phyloP scores from a whole-genome alignment of 2,113 vertebrate genomes.

The Megaleporinus macrocephalus region DNA sequence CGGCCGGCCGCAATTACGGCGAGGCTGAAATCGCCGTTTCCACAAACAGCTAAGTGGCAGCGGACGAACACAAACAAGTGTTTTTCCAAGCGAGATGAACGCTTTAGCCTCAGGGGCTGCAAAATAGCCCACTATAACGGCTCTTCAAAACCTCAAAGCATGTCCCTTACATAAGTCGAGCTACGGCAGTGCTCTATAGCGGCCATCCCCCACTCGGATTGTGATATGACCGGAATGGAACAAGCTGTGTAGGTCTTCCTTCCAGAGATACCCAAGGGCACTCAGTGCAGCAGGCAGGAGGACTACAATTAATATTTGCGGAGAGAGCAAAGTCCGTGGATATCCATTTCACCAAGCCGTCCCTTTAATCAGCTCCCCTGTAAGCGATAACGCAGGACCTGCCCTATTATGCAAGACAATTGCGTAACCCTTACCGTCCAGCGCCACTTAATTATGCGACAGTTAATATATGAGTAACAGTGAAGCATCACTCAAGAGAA shows the following conservation, averaged over 20 bases:
- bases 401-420: not conserved
- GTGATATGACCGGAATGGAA: not conserved
- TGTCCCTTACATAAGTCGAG: not conserved
- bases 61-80: not conserved
- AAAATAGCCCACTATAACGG: not conserved
- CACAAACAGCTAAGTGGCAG: not conserved
- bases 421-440: not conserved
- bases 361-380: not conserved
- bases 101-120: not conserved
- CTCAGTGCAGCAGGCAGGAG: not conserved
- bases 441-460: not conserved
- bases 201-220: too few species aligned
- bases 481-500: not conserved
- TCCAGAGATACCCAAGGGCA: slow-evolving; percentile 30
- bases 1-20: not conserved
- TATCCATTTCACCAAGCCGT: not conserved
- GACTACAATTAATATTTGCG: not conserved
- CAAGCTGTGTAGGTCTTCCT: not conserved
- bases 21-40: not conserved
- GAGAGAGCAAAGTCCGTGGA: slow-evolving; percentile 8
- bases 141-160: not conserved
- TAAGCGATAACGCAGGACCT: not conserved
- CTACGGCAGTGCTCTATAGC: not conserved
- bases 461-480: not conserved
- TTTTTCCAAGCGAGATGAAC: not conserved